These are phyloP conservation scores for Cyrtonyx montezumae DNA, from an alignment of 2,113 vertebrate species.

Conservation along the genomic window DNA sequence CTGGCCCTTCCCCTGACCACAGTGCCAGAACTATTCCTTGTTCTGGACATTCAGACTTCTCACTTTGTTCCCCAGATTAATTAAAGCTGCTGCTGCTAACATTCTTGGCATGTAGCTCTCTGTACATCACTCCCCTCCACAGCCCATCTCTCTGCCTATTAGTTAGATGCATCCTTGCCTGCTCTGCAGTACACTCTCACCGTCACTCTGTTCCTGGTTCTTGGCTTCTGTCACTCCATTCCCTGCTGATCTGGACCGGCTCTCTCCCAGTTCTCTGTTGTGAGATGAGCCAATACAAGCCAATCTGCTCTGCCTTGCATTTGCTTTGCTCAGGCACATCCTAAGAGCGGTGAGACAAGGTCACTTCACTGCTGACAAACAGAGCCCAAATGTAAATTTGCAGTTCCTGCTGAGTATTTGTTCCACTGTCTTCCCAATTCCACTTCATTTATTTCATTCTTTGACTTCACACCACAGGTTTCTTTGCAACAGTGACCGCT, in stretches of 20 bases:
- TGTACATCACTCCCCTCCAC: neutral
- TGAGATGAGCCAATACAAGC: neutral
- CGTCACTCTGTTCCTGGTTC: neutral
- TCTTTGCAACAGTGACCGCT: neutral
- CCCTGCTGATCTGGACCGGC: neutral
- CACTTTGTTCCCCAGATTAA: neutral
- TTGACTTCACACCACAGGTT: neutral
- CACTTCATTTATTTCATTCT: neutral
- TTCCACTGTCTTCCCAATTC: neutral
- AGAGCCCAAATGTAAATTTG: neutral
- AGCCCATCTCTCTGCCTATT: neutral
- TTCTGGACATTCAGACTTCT: neutral
- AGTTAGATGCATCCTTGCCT: neutral
- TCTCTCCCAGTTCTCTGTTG: neutral
- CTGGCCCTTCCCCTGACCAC: neutral
- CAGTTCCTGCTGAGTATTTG: neutral
- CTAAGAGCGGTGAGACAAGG: neutral
- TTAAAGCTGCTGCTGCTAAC: neutral
- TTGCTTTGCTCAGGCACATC: neutral
- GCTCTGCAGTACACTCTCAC: fast-evolving
- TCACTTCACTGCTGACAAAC: neutral
- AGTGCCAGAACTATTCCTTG: neutral
- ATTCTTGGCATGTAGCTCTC: neutral
- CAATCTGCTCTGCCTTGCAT: neutral
- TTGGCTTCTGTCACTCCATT: neutral